Conservation (phyloP, 1,140 invertebrate species). For the Spodoptera litura region DNA sequence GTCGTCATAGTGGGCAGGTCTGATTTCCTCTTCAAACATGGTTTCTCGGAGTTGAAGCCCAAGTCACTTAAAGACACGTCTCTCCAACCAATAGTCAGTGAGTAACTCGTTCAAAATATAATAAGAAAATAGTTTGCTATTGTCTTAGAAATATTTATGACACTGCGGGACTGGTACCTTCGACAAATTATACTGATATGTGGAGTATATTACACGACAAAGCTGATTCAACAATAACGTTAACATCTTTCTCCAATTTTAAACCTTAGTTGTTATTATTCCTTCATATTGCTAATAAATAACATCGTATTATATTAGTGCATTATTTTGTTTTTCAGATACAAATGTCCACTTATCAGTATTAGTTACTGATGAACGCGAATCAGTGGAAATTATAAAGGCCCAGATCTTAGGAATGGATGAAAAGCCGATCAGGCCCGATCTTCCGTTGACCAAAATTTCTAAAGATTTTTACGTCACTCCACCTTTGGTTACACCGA, state of each 20-base stretch:
- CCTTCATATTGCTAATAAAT: no score
- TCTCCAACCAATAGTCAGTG: slow-evolving; percentile 47
- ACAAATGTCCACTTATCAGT: slow-evolving; percentile 29
- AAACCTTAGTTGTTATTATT: no score
- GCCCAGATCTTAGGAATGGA: slow-evolving; percentile 41
- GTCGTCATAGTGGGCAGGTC: slow-evolving; percentile 45
- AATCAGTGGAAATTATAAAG: slow-evolving; percentile 33
- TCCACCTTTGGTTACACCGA: slow-evolving; percentile 16
- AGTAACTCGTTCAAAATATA: not conserved
- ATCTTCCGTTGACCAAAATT: slow-evolving; percentile 8
- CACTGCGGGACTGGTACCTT: no score
- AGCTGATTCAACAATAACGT: no score
- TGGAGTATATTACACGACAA: no score
- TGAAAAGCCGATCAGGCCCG: not conserved
- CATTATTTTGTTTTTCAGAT: slow-evolving; percentile 35
- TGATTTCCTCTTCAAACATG: slow-evolving; percentile 50
- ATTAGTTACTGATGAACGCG: slow-evolving; percentile 36
- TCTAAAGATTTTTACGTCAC: slow-evolving; percentile 38
- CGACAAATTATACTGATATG: no score
- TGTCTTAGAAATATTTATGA: no score
- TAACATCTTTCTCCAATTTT: no score
- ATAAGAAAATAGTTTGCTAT: no score
- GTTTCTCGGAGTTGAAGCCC: slow-evolving; percentile 42
- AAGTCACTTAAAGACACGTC: slow-evolving; percentile 24
- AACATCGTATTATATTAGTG: no score